A percentile compares a stretch with the other conserved stretches of the same genome.
phyloP scores from a whole-genome alignment of 2,888 invertebrate genomes.

The Bombylius major region DNA sequence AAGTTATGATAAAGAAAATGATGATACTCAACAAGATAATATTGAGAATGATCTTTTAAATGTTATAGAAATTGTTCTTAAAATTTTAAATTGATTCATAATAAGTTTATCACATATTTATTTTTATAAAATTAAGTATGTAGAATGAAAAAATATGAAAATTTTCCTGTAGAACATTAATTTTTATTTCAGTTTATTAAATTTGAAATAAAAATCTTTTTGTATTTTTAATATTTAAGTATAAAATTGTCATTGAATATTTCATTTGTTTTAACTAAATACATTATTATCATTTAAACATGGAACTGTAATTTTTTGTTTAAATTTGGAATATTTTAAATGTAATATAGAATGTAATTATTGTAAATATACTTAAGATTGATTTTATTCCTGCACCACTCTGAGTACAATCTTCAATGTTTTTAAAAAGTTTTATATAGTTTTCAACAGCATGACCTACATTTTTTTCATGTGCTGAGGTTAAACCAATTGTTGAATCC shows the following conservation, averaged over 20 bases:
- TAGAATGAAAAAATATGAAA: no score
- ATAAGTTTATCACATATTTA: no score
- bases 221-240: no score
- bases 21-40: background rate
- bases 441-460: constrained; percentile 37
- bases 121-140: no score
- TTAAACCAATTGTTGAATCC: constrained; percentile 46
- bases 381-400: constrained; percentile 1
- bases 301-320: no score
- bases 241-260: no score
- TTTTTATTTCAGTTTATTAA: no score
- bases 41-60: constrained; percentile 18
- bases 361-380: background rate
- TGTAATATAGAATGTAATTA: background rate
- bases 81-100: constrained; percentile 16
- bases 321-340: no score
- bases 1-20: constrained; percentile 15
- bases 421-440: constrained; percentile 44
- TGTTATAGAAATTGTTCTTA: constrained; percentile 21
- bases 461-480: constrained; percentile 34
- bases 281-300: no score
- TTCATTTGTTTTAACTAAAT: no score
- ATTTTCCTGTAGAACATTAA: no score
- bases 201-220: no score
- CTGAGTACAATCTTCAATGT: constrained; percentile 30